These are phyloP conservation scores for Fissipunctia ypsillon DNA, from an alignment of 2,888 invertebrate genomes.

Conservation along the genomic window DNA sequence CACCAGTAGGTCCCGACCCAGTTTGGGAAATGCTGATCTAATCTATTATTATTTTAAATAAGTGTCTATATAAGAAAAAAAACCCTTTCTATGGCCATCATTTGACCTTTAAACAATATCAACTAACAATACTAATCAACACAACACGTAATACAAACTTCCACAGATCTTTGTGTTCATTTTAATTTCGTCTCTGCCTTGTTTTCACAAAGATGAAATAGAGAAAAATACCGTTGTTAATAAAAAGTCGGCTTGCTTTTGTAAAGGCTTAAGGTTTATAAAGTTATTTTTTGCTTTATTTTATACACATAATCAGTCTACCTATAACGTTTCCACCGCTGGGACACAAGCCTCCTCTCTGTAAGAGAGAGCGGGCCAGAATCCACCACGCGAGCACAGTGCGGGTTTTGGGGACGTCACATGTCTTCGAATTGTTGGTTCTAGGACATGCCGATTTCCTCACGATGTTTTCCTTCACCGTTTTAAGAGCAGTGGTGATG, in stretches of 20 bases:
- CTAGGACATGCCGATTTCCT: too few relatives aligned
- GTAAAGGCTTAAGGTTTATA: constrained; percentile 13
- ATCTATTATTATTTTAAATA: background rate
- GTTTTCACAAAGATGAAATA: constrained; percentile 54
- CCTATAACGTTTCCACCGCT: too few relatives aligned
- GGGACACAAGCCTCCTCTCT: too few relatives aligned
- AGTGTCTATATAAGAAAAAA: background rate
- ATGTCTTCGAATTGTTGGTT: too few relatives aligned
- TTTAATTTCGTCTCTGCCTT: constrained; percentile 66
- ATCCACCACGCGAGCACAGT: too few relatives aligned
- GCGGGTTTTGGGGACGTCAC: too few relatives aligned
- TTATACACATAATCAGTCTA: too few relatives aligned
- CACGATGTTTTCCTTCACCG: too few relatives aligned
- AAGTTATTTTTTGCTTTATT: background rate
- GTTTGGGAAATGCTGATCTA: too few relatives aligned
- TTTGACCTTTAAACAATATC: background rate
- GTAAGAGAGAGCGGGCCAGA: too few relatives aligned
- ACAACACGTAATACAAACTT: constrained; percentile 44
- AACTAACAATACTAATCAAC: constrained; percentile 11
- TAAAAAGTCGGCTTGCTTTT: constrained; percentile 38
- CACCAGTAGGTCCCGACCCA: too few relatives aligned
- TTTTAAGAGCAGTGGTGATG: too few relatives aligned
- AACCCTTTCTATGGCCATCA: background rate
- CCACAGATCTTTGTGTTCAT: constrained; percentile 43
- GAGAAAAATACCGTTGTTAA: constrained; percentile 33